These are phyloP conservation scores for Melanophora roralis DNA, from an alignment of 2,888 invertebrate species.

Conservation along the genomic window DNA sequence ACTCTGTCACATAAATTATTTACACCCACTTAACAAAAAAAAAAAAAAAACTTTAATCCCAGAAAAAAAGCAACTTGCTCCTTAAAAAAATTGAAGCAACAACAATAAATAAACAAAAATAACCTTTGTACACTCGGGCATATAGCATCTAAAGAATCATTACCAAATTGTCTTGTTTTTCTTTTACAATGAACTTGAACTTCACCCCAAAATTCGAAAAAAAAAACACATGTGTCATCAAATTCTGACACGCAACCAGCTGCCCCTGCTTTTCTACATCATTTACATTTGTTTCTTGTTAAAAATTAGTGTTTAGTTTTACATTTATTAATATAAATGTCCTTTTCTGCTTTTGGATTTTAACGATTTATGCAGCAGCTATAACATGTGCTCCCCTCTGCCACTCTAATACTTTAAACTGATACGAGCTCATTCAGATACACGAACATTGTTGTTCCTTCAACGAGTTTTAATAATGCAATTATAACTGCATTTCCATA, in stretches of 20 bases:
- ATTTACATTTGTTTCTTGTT: slow-evolving; percentile 63
- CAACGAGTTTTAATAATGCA: not conserved
- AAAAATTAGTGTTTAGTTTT: slow-evolving; percentile 63
- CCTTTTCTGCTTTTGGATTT: slow-evolving; percentile 17
- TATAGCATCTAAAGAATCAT: slow-evolving; percentile 37
- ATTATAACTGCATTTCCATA: not conserved
- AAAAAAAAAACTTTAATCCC: not conserved
- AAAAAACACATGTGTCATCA: slow-evolving; percentile 45
- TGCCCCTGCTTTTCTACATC: slow-evolving; percentile 36
- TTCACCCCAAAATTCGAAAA: slow-evolving; percentile 27
- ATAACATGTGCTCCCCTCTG: slow-evolving; percentile 34
- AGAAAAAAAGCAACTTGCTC: slow-evolving; percentile 48
- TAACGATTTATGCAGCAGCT: slow-evolving; percentile 37
- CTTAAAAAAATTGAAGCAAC: slow-evolving; percentile 7
- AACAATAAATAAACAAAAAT: slow-evolving; percentile 21
- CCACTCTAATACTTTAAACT: slow-evolving; percentile 19
- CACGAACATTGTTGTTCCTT: slow-evolving; percentile 21
- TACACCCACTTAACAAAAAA: slow-evolving; percentile 35
- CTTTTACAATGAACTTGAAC: slow-evolving; percentile 47
- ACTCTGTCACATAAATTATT: slow-evolving; percentile 72
- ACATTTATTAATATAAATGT: slow-evolving; percentile 61
- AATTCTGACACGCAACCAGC: slow-evolving; percentile 34
- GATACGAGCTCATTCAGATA: not conserved
- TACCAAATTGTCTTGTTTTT: slow-evolving; percentile 39
- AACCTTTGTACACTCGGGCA: not conserved